Base-by-base conservation (phyloP, 2,113 vertebrate species). In the Chaetops frenatus region DNA sequence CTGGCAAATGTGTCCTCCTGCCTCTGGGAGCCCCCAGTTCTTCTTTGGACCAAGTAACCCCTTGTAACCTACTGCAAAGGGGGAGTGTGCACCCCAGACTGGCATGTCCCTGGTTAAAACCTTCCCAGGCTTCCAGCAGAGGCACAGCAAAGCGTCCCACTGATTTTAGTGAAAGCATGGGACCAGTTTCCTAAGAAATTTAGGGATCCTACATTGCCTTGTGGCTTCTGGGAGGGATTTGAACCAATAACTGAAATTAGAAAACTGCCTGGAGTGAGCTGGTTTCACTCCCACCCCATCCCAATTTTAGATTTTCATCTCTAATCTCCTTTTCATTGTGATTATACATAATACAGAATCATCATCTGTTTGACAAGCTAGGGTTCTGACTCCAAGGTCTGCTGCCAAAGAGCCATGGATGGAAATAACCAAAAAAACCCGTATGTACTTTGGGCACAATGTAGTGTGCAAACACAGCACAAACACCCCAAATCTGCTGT, bases 291-390 rank as follows among this genome's bases (percentile, higher is more conserved):
- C 44, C 51, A 81, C 6, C 31, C 73, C 17, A 2, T 73, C 57
- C 62, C 70, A 81, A 50, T 89, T 95, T 92, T 86, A 91, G 90
- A 71, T 94, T 92, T 88, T 70, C 18, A 69, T 94, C 72, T 93
- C 45, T 45, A 83, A 81, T 86, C 70, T 79, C 33, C 23, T 90
- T 90, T 92, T 95, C 47, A 47, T 87, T 85, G 51, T 85, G 69
- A 91, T 87, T 91, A 78, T 91, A 13, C 57, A 78, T 78, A 53
- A 86, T 54, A 51, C 42, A 31, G 67, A 72, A 84, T 79, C 61
- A 38, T 69, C 51, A 79, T 82, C 81, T 84, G 6, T 84, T 86
- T 92, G 92, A 82, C 90, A 84, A 95, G 56, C 51, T 42, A 18
- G 65, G 24, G 47, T 77, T 94, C 81, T 84, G 76, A 62, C 76